Conservation (phyloP, 2,113 vertebrate genomes). For the Leptobrachium ailaonicum region DNA sequence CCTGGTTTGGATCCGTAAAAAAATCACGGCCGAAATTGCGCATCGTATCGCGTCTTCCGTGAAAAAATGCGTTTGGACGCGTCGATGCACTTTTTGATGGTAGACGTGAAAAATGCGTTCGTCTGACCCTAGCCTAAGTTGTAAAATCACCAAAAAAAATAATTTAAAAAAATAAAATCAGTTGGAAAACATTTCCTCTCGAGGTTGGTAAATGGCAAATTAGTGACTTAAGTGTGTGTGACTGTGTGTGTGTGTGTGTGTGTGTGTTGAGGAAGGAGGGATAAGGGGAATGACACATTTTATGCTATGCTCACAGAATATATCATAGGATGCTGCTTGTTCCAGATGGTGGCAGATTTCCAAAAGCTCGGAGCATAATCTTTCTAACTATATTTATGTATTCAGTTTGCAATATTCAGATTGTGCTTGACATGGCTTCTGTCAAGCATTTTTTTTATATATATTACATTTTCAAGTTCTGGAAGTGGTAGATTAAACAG, state of each 20-base stretch:
- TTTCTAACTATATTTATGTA: constrained; percentile 27
- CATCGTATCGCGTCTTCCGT: too few species aligned
- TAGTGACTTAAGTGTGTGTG: not conserved
- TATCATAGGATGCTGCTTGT: constrained; percentile 6
- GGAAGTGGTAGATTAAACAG: constrained; percentile 36
- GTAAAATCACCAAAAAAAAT: too few species aligned
- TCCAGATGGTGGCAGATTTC: constrained; percentile 29
- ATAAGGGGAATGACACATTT: not conserved
- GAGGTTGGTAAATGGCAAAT: not conserved
- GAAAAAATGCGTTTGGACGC: too few species aligned
- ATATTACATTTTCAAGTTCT: constrained; percentile 33
- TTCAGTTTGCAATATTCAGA: constrained; percentile 26
- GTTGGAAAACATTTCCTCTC: not conserved
- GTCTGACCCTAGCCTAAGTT: too few species aligned
- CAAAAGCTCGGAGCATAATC: constrained; percentile 33
- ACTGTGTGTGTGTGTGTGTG: not conserved
- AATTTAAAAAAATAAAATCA: too few species aligned
- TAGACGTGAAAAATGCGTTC: too few species aligned
- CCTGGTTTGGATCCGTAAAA: too few species aligned
- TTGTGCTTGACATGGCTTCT: constrained; percentile 32
- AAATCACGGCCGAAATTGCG: too few species aligned
- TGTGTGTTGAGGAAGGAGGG: too few species aligned
- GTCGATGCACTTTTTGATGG: too few species aligned
- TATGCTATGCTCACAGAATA: constrained; percentile 17
- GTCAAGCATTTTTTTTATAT: constrained; percentile 27